phyloP scores from a whole-genome alignment of 2,113 vertebrate genomes.

The Perognathus longimembris region DNA sequence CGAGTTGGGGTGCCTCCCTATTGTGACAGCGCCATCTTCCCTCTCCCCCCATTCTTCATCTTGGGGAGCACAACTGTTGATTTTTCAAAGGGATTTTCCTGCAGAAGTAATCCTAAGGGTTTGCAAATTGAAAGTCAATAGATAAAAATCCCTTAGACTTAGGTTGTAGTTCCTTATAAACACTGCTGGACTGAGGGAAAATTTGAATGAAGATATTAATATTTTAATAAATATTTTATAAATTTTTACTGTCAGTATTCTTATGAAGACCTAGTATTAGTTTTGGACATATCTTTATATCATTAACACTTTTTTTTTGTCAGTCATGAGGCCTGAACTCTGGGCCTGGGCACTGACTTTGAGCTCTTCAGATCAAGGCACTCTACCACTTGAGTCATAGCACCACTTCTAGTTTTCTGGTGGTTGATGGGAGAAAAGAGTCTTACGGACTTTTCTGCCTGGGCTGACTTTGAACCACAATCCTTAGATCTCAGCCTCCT shows the following conservation, averaged over 20 bases:
- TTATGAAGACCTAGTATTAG: neutral
- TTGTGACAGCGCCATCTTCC: too few relatives aligned
- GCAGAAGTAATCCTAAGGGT: neutral
- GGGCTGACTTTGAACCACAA: too few relatives aligned
- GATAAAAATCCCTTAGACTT: neutral
- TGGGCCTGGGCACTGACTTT: too few relatives aligned
- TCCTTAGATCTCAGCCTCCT: too few relatives aligned
- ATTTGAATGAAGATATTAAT: slow-evolving; percentile 16
- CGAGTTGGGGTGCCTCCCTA: too few relatives aligned
- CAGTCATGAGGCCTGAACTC: too few relatives aligned
- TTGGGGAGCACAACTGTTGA: neutral
- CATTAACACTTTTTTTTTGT: slow-evolving; percentile 24
- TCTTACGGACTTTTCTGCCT: too few relatives aligned
- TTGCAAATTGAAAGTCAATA: slow-evolving; percentile 1
- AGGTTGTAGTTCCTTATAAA: slow-evolving; percentile 33
- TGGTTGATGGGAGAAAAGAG: too few relatives aligned
- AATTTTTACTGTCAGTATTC: slow-evolving; percentile 32
- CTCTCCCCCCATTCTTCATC: neutral
- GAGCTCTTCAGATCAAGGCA: too few relatives aligned
- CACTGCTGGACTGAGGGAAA: neutral
- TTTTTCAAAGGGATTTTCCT: neutral
- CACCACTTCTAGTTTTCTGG: too few relatives aligned
- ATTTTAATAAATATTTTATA: slow-evolving; percentile 17
- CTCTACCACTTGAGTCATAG: too few relatives aligned
- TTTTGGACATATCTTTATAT: slow-evolving; percentile 31